Percentiles rank a stretch among this genome's conserved stretches.
phyloP scores from a whole-genome alignment of 2,113 vertebrate genomes.

The Bubo blakistoni region DNA sequence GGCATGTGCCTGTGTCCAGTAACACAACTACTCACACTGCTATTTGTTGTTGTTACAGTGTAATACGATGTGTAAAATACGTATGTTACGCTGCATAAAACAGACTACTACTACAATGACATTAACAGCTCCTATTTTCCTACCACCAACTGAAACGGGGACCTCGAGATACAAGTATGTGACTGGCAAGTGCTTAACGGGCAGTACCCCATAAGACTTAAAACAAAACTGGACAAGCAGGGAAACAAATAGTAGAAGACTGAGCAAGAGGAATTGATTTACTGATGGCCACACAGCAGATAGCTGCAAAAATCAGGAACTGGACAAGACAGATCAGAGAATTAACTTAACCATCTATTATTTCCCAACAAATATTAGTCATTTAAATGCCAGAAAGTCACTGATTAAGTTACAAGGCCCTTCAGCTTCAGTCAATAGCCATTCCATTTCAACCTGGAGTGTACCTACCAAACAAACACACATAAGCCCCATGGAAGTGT shows the following conservation, averaged over 20 bases:
- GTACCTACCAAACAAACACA: constrained; percentile 13
- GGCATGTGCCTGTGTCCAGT: neutral
- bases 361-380: neutral
- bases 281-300: neutral
- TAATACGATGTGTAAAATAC: neutral
- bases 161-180: neutral
- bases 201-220: neutral
- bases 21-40: neutral
- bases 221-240: neutral
- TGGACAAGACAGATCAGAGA: neutral
- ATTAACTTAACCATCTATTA: neutral
- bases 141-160: neutral
- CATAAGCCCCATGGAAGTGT: neutral
- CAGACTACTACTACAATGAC: neutral
- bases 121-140: neutral
- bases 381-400: neutral
- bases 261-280: neutral
- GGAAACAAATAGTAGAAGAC: neutral
- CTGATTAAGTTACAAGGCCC: neutral
- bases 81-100: neutral
- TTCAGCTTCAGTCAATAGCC: neutral
- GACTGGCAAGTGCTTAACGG: neutral
- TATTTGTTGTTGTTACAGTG: neutral
- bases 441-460: neutral
- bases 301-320: neutral